phyloP scores from a whole-genome alignment of 2,888 invertebrate species.

The Cremastobaeus sp. region DNA sequence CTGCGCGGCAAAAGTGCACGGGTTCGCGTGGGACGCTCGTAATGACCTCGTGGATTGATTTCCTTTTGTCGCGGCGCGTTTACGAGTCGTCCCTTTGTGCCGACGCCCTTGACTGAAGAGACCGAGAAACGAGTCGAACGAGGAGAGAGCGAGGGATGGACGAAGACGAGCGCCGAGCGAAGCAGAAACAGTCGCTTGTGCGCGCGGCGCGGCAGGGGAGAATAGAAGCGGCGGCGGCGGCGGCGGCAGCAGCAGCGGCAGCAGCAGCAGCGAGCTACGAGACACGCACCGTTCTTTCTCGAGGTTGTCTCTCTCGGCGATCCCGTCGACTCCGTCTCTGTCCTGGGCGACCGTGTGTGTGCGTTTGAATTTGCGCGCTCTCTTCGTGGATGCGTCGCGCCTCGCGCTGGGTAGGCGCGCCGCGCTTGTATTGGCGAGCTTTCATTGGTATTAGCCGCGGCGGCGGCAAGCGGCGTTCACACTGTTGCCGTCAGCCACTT shows the following conservation, averaged over 20 bases:
- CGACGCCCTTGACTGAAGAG: slow-evolving; percentile 71
- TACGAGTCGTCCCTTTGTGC: slow-evolving; percentile 64
- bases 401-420: slow-evolving; percentile 50
- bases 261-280: slow-evolving; percentile 34
- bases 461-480: slow-evolving; percentile 75
- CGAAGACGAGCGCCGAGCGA: slow-evolving; percentile 49
- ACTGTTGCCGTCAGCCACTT: slow-evolving; percentile 75
- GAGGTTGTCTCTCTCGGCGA: slow-evolving; percentile 25
- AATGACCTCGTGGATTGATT: slow-evolving; percentile 62
- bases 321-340: slow-evolving; percentile 33
- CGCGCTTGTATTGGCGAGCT: slow-evolving; percentile 53
- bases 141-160: slow-evolving; percentile 58
- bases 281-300: slow-evolving; percentile 31
- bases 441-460: slow-evolving; percentile 68
- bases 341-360: slow-evolving; percentile 31
- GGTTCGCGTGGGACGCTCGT: slow-evolving; percentile 60
- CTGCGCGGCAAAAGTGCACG: slow-evolving; percentile 51
- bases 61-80: slow-evolving; percentile 62
- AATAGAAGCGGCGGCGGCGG: too few species aligned
- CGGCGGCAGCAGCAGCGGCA: too few species aligned
- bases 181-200: slow-evolving; percentile 51
- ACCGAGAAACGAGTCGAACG: slow-evolving; percentile 64
- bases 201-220: slow-evolving; percentile 54
- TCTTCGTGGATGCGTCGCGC: slow-evolving; percentile 48
- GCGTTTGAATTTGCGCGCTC: slow-evolving; percentile 57